phyloP scores from a whole-genome alignment of 2,113 vertebrate genomes.

The Microcebus ravelobensis region DNA sequence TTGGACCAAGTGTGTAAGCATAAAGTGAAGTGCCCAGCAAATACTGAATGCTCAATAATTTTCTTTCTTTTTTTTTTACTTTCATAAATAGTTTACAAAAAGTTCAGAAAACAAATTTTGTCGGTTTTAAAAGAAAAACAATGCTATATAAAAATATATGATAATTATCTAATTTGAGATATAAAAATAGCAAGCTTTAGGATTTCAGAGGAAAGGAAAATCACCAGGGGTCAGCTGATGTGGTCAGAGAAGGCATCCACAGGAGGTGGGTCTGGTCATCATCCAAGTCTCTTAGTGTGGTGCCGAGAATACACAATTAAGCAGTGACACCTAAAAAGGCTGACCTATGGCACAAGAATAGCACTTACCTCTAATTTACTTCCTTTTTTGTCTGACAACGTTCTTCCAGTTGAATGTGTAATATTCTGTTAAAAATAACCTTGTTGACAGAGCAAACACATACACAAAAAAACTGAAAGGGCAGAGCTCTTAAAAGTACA shows the following conservation, averaged over 20 bases:
- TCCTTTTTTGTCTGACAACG: background rate
- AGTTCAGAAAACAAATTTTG: background rate
- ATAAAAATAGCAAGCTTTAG: conserved; percentile 33
- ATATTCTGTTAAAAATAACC: conserved; percentile 57
- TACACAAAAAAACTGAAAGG: background rate
- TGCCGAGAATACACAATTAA: conserved; percentile 45
- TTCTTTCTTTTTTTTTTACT: background rate
- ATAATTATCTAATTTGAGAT: background rate
- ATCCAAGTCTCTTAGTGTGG: background rate
- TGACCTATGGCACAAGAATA: conserved; percentile 36
- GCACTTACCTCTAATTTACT: background rate
- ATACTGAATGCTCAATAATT: background rate
- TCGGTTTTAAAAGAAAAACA: background rate
- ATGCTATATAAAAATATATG: background rate
- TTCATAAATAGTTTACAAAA: background rate
- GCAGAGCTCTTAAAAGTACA: background rate
- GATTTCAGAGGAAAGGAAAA: conserved; percentile 50
- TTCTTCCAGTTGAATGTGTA: conserved; percentile 26
- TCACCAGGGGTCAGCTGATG: conserved; percentile 15
- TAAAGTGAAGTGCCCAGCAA: background rate
- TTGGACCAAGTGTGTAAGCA: background rate
- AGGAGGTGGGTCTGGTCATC: conserved; percentile 5
- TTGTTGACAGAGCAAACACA: conserved; percentile 18
- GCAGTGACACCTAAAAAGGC: conserved; percentile 31
- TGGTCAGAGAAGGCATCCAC: background rate